phyloP scores from a whole-genome alignment of 1,140 invertebrate genomes.

The Apis dorsata region DNA sequence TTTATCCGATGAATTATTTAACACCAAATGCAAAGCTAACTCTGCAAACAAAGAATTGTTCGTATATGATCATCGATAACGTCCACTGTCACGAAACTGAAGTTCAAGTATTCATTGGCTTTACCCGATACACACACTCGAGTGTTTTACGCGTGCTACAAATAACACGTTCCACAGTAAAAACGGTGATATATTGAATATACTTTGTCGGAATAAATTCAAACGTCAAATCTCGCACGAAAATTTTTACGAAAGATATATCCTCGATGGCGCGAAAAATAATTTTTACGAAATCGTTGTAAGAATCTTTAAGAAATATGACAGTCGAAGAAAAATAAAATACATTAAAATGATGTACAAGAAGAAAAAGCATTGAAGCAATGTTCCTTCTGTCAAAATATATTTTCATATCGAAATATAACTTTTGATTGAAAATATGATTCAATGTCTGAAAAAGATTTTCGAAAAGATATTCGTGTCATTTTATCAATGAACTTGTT shows the following conservation, averaged over 20 bases:
- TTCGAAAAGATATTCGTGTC: not conserved
- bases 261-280: not conserved
- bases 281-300: not conserved
- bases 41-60: not conserved
- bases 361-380: not conserved
- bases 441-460: not conserved
- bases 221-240: not conserved
- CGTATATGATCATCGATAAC: not conserved
- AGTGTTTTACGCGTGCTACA: not conserved
- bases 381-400: not conserved
- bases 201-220: not conserved
- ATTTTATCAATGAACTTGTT: not conserved
- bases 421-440: not conserved
- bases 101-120: constrained; percentile 31
- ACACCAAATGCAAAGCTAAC: not conserved
- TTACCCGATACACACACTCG: not conserved
- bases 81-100: not conserved
- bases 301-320: not conserved
- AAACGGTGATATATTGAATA: not conserved
- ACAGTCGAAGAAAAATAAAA: not conserved
- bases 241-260: not conserved
- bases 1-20: not conserved
- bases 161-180: not conserved
- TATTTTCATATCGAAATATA: not conserved
- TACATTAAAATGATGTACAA: not conserved